These are phyloP conservation scores for Colletes latitarsis DNA, from an alignment of 1,140 invertebrate species.

Conservation along the genomic window DNA sequence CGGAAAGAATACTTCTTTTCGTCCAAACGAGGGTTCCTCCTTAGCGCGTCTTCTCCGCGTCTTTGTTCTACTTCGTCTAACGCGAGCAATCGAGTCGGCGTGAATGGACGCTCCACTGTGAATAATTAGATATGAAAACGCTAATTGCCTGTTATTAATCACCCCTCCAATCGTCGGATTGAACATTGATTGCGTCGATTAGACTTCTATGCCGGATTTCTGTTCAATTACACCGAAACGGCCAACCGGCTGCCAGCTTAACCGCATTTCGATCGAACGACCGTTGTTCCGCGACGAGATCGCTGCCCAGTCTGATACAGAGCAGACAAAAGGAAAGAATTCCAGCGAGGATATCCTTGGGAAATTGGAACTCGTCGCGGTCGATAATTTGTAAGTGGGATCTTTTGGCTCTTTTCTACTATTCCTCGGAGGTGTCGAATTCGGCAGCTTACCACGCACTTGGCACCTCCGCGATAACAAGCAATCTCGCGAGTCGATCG, in stretches of 20 bases:
- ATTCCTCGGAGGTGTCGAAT: background rate
- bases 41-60: constrained; percentile 5
- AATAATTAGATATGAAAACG: constrained; percentile 64
- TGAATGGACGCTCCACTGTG: constrained; percentile 62
- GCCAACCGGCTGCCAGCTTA: constrained; percentile 29
- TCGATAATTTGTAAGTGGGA: background rate
- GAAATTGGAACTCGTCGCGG: constrained; percentile 16
- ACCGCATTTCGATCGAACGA: constrained; percentile 44
- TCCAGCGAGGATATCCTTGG: background rate
- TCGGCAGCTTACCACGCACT: too few relatives aligned
- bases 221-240: constrained; percentile 54
- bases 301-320: background rate
- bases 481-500: too few relatives aligned
- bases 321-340: constrained; percentile 8
- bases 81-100: background rate
- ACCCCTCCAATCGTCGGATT: constrained; percentile 47
- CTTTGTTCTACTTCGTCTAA: constrained; percentile 25
- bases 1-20: too few relatives aligned
- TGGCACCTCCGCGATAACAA: too few relatives aligned
- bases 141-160: constrained; percentile 68
- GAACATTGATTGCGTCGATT: constrained; percentile 65
- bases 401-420: background rate
- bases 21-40: too few relatives aligned
- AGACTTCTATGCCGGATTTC: constrained; percentile 50
- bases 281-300: constrained; percentile 8